phyloP scores from a whole-genome alignment of 2,888 invertebrate genomes.

The Isoperla grammatica region DNA sequence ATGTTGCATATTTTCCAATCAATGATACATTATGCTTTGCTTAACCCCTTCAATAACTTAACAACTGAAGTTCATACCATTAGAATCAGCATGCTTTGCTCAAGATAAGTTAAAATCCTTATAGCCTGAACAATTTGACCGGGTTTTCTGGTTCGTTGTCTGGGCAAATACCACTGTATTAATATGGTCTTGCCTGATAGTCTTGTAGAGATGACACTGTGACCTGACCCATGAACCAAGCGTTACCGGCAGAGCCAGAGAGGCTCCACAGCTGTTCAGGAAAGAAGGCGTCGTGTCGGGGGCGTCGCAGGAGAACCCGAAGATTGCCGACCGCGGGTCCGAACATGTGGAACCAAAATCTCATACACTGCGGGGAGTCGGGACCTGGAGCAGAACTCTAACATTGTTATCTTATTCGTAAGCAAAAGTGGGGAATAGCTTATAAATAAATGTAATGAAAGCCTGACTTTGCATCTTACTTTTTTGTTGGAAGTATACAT shows the following conservation, averaged over 20 bases:
- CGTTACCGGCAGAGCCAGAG: slow-evolving; percentile 43
- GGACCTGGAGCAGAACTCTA: slow-evolving; percentile 33
- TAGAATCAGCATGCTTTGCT: too few species aligned
- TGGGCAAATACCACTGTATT: too few species aligned
- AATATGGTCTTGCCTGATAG: slow-evolving; percentile 40
- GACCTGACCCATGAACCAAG: slow-evolving; percentile 44
- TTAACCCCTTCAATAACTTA: too few species aligned
- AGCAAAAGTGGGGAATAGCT: too few species aligned
- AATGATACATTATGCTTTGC: too few species aligned
- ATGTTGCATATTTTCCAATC: too few species aligned
- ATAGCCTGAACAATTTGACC: too few species aligned
- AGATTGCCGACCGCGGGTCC: slow-evolving; percentile 43
- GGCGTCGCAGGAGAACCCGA: slow-evolving; percentile 37
- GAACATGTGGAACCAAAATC: slow-evolving; percentile 45
- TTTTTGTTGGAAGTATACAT: not conserved
- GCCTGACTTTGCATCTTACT: not conserved
- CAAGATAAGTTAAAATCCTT: too few species aligned
- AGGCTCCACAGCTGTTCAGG: slow-evolving; percentile 41
- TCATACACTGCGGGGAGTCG: slow-evolving; percentile 41
- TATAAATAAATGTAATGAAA: not conserved
- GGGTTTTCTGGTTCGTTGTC: too few species aligned
- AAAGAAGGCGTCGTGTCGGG: not conserved
- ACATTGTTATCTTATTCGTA: not conserved
- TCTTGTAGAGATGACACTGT: slow-evolving; percentile 40
- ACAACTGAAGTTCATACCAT: too few species aligned